Conservation (phyloP, 2,888 invertebrate genomes). For the Cryptus viduatorius region DNA sequence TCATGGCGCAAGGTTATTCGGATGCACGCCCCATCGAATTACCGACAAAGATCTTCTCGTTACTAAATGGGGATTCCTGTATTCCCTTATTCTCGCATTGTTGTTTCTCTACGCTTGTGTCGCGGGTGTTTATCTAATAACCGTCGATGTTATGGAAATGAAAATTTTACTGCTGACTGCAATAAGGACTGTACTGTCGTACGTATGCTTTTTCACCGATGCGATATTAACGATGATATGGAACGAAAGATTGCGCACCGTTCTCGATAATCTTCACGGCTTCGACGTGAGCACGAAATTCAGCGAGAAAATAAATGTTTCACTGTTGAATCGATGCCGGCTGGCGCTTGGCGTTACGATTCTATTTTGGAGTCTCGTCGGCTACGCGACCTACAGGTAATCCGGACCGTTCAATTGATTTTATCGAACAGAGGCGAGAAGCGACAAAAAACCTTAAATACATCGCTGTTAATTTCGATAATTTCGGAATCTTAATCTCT, state of each 20-base stretch:
- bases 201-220: slow-evolving; percentile 70
- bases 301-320: slow-evolving; percentile 37
- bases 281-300: slow-evolving; percentile 71
- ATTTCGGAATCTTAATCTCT: too few relatives aligned
- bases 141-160: slow-evolving; percentile 47
- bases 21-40: slow-evolving; percentile 67
- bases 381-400: slow-evolving; percentile 73
- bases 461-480: too few relatives aligned
- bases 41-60: slow-evolving; percentile 67
- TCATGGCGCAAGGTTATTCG: slow-evolving; percentile 70
- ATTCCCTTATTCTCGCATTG: slow-evolving; percentile 64
- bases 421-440: not conserved
- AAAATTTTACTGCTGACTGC: slow-evolving; percentile 66
- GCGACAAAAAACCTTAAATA: not conserved
- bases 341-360: slow-evolving; percentile 37
- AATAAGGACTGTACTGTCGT: slow-evolving; percentile 67
- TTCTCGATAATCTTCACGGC: slow-evolving; percentile 67
- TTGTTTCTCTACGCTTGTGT: slow-evolving; percentile 51
- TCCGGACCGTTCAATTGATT: slow-evolving; percentile 24
- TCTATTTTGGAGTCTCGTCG: slow-evolving; percentile 70
- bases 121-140: slow-evolving; percentile 65
- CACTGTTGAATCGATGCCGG: slow-evolving; percentile 50
- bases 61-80: slow-evolving; percentile 69
- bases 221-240: slow-evolving; percentile 64
- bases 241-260: slow-evolving; percentile 70